phyloP scores from a whole-genome alignment of 2,797 vertebrate species.

The Falco peregrinus region DNA sequence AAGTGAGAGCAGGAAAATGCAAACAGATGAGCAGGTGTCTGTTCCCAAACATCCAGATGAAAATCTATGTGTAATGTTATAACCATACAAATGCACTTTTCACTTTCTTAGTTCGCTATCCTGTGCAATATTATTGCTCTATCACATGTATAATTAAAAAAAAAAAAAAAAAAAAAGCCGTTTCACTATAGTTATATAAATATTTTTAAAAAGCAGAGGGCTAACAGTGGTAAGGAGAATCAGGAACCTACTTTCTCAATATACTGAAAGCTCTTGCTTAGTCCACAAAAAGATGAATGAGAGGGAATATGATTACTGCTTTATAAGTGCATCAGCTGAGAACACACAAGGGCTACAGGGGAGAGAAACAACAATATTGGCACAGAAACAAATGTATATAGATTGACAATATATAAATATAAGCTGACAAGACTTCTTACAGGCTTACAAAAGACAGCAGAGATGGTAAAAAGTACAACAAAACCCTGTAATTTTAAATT shows the following conservation, averaged over 20 bases:
- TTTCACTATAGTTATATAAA: not conserved
- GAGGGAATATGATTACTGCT: not conserved
- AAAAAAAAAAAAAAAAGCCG: not conserved
- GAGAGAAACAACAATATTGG: not conserved
- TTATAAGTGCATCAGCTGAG: not conserved
- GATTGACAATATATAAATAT: conserved; percentile 28
- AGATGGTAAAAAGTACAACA: not conserved
- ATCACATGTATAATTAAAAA: not conserved
- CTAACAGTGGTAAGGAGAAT: not conserved
- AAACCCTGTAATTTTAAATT: not conserved
- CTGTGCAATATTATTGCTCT: not conserved
- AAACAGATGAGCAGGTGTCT: not conserved
- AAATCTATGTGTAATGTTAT: not conserved
- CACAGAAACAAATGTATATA: not conserved
- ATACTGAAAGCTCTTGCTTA: not conserved
- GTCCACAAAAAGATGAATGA: conserved; percentile 21
- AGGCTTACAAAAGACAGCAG: not conserved
- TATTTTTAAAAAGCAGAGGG: not conserved
- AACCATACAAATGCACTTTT: not conserved
- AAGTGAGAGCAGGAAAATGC: not conserved
- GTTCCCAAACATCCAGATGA: not conserved
- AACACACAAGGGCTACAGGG: not conserved
- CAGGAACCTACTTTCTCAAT: not conserved
- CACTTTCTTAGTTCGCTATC: not conserved
- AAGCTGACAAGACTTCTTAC: not conserved